Conservation (phyloP, 2,888 invertebrate genomes). For the Gymnosoma rotundatum region DNA sequence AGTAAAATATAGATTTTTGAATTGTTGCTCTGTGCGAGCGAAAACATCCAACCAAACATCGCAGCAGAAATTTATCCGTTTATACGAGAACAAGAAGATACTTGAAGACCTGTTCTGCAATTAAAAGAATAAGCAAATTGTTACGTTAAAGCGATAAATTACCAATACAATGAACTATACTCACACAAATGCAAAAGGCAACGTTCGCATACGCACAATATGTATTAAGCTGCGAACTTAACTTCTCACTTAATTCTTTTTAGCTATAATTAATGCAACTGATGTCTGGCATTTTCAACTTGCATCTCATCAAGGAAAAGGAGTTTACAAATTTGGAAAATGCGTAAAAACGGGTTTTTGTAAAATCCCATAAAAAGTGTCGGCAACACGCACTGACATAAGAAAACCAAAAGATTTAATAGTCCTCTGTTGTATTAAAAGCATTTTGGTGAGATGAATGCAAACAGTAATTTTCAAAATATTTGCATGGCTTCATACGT, state of each 20-base stretch:
- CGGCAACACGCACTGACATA: slow-evolving; percentile 6
- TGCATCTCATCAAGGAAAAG: slow-evolving; percentile 17
- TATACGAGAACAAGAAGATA: not conserved
- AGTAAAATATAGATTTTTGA: no score
- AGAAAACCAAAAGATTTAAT: slow-evolving; percentile 10
- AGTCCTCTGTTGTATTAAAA: slow-evolving; percentile 22
- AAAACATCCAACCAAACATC: not conserved
- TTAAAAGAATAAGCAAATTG: slow-evolving; percentile 19
- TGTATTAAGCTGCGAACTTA: slow-evolving; percentile 29
- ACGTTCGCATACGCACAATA: slow-evolving; percentile 40
- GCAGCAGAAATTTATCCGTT: not conserved
- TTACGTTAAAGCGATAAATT: slow-evolving; percentile 54
- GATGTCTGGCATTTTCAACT: slow-evolving; percentile 4
- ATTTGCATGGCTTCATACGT: slow-evolving; percentile 6
- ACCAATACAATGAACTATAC: slow-evolving; percentile 19
- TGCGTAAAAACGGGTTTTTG: slow-evolving; percentile 57
- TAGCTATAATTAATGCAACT: slow-evolving; percentile 42
- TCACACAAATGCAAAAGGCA: not conserved
- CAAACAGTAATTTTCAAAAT: slow-evolving; percentile 43
- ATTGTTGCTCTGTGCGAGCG: no score
- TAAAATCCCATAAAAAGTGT: slow-evolving; percentile 18
- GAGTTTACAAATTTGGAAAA: slow-evolving; percentile 27
- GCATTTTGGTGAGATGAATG: slow-evolving; percentile 18
- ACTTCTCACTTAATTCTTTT: slow-evolving; percentile 30
- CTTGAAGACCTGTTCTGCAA: not conserved